Base-by-base conservation (phyloP, 2,888 invertebrate genomes). In the Meganola albula region DNA sequence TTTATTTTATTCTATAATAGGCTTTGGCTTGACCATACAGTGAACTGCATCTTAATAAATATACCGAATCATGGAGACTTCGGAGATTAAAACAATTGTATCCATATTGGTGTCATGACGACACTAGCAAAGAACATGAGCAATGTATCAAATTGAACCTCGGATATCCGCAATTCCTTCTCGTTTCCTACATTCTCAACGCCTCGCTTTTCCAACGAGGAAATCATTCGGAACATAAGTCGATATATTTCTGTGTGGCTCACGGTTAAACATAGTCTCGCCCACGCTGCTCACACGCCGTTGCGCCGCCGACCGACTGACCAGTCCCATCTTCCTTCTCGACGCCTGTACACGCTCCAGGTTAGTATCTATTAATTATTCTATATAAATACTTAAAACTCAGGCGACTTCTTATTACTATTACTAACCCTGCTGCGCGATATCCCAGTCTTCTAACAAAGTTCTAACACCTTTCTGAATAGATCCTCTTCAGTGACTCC, bases 241-340 rank as follows among this genome's bases (percentile, higher is more conserved):
- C 75, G 74, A 69, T 80, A 76, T 83, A 83, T 78, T 83, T 80
- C 68, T 64, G 83, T 78, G 74, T 75, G 65, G 82, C 82, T 84
- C 83, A 78, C 74, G 70, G 69, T 80, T 84, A 84, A 76, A 82
- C 84, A 79, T 83, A 83, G 84, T 68, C 63, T 66, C 84, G 58
- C 83, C 83, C 75, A 82, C 80, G 63, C 71, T 52, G 62, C 67
- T 57, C 68, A 40, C 53, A 55, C 70, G 64, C 56, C 63, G 62
- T 52, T 44, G 44, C 56, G 63, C 58, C 57, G 61, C 47, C 55
- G 60, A 47, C 44, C 56, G 44, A 45, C 53, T 44, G 65, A 63
- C 73, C 84, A 83, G 82, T 83, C 63, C 74, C 64, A 72, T 72
- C 73, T 67, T 67, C 69, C 70, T 68, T 62, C 77, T 74, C 79